A percentile compares a stretch with the other conserved stretches of the same genome.
These are phyloP conservation scores for Coecobrya sp. DNA, from an alignment of 2,888 invertebrate genomes.

Conservation along the genomic window DNA sequence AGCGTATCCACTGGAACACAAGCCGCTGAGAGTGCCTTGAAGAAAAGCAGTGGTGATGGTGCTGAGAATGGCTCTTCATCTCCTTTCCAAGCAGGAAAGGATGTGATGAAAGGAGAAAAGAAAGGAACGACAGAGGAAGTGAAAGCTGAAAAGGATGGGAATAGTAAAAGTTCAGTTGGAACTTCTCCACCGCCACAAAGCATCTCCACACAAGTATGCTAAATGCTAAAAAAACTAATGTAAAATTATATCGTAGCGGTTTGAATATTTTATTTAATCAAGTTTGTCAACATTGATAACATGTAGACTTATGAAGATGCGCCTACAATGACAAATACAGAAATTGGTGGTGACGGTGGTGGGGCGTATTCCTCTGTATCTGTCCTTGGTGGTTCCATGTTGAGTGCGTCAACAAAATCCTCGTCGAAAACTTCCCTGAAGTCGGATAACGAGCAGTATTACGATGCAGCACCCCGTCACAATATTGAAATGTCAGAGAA, in stretches of 20 bases:
- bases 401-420: constrained; percentile 71
- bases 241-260: no score
- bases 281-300: not conserved
- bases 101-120: constrained; percentile 44
- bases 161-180: constrained; percentile 90
- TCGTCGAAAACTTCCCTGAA: constrained; percentile 81
- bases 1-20: constrained; percentile 71
- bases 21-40: not conserved
- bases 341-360: not conserved
- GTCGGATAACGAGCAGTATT: constrained; percentile 77
- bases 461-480: constrained; percentile 71
- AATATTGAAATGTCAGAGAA: constrained; percentile 86
- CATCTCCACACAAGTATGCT: constrained; percentile 93
- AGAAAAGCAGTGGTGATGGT: constrained; percentile 3
- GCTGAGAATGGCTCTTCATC: constrained; percentile 53
- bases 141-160: not conserved
- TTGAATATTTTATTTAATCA: not conserved
- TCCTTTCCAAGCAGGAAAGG: constrained; percentile 71
- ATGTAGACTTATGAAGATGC: constrained; percentile 85
- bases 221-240: no score
- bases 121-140: not conserved
- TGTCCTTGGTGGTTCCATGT: not conserved
- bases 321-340: not conserved
- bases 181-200: constrained; percentile 96
- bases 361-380: not conserved